These are phyloP conservation scores for Thyatira batis DNA, from an alignment of 2,888 invertebrate genomes.

Conservation along the genomic window DNA sequence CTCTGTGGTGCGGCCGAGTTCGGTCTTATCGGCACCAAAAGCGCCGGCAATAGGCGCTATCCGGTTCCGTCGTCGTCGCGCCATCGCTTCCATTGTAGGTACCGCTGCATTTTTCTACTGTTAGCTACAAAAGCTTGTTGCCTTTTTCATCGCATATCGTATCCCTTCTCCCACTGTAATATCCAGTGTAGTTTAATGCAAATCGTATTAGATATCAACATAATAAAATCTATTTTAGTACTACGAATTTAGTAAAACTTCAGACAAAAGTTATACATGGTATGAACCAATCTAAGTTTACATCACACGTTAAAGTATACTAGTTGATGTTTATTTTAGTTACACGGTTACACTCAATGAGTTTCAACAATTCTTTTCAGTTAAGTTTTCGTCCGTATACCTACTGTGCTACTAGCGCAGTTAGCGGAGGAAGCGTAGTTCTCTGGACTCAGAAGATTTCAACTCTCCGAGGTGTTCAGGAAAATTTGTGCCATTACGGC, in stretches of 20 bases:
- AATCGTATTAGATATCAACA: no score
- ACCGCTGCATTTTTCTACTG: conserved; percentile 40
- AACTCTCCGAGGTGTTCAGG: conserved; percentile 61
- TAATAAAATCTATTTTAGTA: no score
- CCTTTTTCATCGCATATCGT: conserved; percentile 70
- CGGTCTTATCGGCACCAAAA: conserved; percentile 68
- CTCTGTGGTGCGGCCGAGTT: conserved; percentile 47
- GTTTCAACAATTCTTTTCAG: no score
- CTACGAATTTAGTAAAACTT: no score
- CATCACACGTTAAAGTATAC: no score
- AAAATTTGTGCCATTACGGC: conserved; percentile 74
- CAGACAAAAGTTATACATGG: no score
- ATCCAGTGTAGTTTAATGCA: background rate
- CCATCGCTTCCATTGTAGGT: conserved; percentile 66
- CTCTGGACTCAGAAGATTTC: conserved; percentile 56
- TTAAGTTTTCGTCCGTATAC: no score
- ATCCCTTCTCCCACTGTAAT: conserved; percentile 53
- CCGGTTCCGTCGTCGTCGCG: conserved; percentile 76
- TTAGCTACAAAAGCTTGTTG: conserved; percentile 46
- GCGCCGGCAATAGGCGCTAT: conserved; percentile 80
- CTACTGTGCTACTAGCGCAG: no score
- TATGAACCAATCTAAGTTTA: no score
- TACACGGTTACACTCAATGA: no score
- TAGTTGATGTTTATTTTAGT: no score
- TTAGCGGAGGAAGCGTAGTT: no score